phyloP scores from a whole-genome alignment of 2,797 vertebrate genomes.

The Squalus acanthias region DNA sequence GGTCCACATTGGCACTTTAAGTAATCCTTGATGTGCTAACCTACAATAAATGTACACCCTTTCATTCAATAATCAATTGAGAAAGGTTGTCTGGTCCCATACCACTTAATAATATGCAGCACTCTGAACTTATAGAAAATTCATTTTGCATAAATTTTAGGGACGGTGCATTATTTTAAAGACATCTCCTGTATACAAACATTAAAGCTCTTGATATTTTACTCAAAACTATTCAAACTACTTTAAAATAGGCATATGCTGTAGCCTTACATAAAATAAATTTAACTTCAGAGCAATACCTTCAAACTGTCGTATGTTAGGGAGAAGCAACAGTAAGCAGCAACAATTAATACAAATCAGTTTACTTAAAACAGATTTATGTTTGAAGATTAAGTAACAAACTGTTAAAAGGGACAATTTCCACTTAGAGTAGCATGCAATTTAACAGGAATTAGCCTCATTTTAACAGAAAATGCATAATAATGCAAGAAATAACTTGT shows the following conservation, averaged over 20 bases:
- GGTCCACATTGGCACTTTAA: background rate
- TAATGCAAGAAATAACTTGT: background rate
- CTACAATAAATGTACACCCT: background rate
- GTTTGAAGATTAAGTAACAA: background rate
- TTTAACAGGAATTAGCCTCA: background rate
- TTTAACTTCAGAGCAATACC: background rate
- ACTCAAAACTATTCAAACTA: conserved; percentile 42
- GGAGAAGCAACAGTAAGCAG: background rate
- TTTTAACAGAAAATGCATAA: background rate
- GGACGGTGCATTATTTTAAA: background rate
- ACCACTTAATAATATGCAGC: background rate
- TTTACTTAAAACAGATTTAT: background rate
- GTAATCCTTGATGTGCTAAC: background rate
- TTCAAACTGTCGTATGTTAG: background rate
- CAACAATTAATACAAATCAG: background rate
- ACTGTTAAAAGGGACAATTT: background rate
- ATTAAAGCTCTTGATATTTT: conserved; percentile 45
- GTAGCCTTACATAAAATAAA: background rate
- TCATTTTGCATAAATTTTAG: background rate
- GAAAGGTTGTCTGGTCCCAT: too few species aligned
- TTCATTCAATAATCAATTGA: background rate
- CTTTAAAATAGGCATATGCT: background rate
- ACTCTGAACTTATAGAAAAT: background rate
- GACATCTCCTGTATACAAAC: conserved; percentile 40
- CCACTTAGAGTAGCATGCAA: background rate